Conservation (phyloP, 1,140 invertebrate species). For the Mylabris phalerata region DNA sequence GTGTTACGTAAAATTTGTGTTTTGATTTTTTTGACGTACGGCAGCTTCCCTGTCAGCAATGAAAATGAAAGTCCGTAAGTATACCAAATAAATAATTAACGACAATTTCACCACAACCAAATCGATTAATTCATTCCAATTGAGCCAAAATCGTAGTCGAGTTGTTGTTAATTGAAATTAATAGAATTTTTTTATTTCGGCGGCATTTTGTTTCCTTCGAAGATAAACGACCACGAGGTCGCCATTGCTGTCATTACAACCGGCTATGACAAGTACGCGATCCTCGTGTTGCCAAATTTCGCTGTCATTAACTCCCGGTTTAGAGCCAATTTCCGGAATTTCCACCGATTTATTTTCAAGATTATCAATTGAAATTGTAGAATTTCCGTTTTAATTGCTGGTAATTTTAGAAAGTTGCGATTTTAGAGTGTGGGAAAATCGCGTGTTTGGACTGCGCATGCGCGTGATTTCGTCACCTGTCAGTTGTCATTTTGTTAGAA, state of each 20-base stretch:
- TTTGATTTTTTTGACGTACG: slow-evolving; percentile 21
- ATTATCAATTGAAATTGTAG: too few relatives aligned
- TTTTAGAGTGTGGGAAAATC: too few relatives aligned
- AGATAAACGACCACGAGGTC: slow-evolving; percentile 31
- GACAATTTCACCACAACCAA: neutral
- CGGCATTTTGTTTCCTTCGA: slow-evolving; percentile 6
- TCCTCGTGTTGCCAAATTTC: too few relatives aligned
- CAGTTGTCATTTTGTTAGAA: too few relatives aligned
- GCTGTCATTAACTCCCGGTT: too few relatives aligned
- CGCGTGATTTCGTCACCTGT: too few relatives aligned
- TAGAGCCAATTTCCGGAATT: too few relatives aligned
- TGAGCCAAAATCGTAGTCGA: neutral
- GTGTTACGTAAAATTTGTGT: slow-evolving; percentile 33
- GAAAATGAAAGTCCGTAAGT: slow-evolving; percentile 37
- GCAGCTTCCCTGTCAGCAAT: slow-evolving; percentile 16
- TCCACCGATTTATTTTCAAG: too few relatives aligned
- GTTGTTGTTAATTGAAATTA: neutral
- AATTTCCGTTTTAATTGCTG: too few relatives aligned
- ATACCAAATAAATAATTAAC: neutral
- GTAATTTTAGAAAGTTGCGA: too few relatives aligned
- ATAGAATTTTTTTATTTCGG: slow-evolving; percentile 1
- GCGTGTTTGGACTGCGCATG: too few relatives aligned
- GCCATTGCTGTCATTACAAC: slow-evolving; percentile 26
- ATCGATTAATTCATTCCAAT: neutral
- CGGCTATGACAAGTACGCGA: too few relatives aligned